phyloP scores from a whole-genome alignment of 1,140 invertebrate species.

The Plectus sambesii region DNA sequence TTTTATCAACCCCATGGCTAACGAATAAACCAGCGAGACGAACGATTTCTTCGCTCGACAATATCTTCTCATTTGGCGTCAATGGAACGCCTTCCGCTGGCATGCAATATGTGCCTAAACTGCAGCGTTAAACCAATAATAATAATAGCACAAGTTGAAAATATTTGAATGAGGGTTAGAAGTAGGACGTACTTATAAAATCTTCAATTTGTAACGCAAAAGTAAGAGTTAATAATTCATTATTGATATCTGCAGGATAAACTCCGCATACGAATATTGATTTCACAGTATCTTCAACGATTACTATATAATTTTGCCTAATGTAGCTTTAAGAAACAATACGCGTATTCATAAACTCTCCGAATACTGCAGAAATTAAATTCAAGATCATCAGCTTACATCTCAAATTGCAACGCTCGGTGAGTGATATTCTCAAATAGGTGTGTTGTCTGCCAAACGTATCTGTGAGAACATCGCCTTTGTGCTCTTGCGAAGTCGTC shows the following conservation, averaged over 20 bases:
- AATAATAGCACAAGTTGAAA: too few relatives aligned
- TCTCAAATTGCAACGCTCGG: constrained; percentile 86
- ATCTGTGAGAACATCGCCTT: too few relatives aligned
- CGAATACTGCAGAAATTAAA: too few relatives aligned
- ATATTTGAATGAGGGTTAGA: too few relatives aligned
- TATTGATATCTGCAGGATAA: constrained; percentile 1
- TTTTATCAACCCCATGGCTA: constrained; percentile 73
- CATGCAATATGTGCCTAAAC: constrained; percentile 85
- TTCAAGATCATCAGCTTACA: too few relatives aligned
- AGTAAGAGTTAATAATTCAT: too few relatives aligned
- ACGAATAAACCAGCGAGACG: constrained; percentile 71
- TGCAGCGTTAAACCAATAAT: too few relatives aligned
- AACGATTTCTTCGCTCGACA: constrained; percentile 73
- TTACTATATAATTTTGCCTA: constrained; percentile 4
- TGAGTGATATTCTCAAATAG: constrained; percentile 86
- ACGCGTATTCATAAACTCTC: too few relatives aligned
- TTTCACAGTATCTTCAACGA: constrained; percentile 4
- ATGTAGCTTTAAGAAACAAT: too few relatives aligned
- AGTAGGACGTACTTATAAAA: too few relatives aligned
- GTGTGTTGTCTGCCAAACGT: constrained; percentile 73
- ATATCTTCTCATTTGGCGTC: constrained; percentile 52
- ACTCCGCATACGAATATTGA: constrained; percentile 8
- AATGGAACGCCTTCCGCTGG: constrained; percentile 80
- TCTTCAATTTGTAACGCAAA: too few relatives aligned
- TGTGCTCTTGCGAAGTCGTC: too few relatives aligned